A percentile compares a stretch with the other conserved stretches of the same genome.
Evolutionary conservation across 2,888 invertebrate species (phyloP).

Genomic region (Phortica okadai): DNA sequence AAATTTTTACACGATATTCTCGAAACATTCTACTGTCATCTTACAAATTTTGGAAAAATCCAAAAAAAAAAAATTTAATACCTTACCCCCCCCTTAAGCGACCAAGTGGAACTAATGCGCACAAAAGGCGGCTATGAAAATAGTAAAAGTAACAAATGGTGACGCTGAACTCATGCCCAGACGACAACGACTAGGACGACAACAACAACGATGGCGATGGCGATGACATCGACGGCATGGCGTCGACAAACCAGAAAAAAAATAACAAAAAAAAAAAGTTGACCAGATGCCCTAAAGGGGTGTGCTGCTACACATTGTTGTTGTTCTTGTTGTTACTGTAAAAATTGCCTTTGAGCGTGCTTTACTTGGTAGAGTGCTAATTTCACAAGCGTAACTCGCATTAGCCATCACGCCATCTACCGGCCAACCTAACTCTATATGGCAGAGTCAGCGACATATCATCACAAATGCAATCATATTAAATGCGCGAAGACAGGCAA

Average conservation of each 20-base stretch:
- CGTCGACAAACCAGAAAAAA: no score
- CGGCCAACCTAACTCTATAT: no score
- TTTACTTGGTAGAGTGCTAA: not conserved
- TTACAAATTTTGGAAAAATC: no score
- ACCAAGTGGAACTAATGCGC: slow-evolving; percentile 63
- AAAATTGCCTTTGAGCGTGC: slow-evolving; percentile 28
- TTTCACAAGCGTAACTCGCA: no score
- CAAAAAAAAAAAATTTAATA: no score
- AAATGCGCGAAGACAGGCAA: slow-evolving; percentile 49
- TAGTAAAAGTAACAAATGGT: slow-evolving; percentile 15
- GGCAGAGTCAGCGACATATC: slow-evolving; percentile 45
- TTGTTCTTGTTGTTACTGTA: slow-evolving; percentile 16
- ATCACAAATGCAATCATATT: slow-evolving; percentile 68
- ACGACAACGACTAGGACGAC: not conserved
- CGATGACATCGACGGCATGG: not conserved
- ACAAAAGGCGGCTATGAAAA: slow-evolving; percentile 53
- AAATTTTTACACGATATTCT: no score
- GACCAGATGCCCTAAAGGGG: slow-evolving; percentile 31
- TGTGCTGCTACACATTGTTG: no score
- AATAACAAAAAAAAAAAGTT: slow-evolving; percentile 16
- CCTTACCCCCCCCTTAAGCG: no score
- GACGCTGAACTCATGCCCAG: not conserved
- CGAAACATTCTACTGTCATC: no score
- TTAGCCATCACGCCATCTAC: no score
- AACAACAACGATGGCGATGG: slow-evolving; percentile 6